These are phyloP conservation scores for Peromyscus polionotus DNA, from an alignment of 2,113 vertebrate species.

Conservation along the genomic window DNA sequence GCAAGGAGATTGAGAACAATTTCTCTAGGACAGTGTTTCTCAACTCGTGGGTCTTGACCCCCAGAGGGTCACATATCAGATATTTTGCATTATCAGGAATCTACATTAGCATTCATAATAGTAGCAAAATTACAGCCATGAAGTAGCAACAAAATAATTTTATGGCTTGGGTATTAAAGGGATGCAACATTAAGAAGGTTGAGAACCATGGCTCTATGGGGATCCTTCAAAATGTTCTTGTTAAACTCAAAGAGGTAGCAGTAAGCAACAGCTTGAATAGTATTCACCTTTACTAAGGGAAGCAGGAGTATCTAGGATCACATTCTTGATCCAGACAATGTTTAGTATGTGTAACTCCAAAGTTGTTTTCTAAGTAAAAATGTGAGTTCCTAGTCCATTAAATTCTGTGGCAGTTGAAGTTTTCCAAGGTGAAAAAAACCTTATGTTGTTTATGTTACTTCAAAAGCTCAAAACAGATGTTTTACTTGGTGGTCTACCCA, in stretches of 20 bases:
- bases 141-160: neutral
- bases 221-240: neutral
- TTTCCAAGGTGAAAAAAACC: neutral
- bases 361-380: neutral
- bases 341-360: neutral
- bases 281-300: neutral
- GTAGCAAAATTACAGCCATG: neutral
- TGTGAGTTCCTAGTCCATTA: neutral
- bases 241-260: neutral
- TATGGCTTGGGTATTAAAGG: neutral
- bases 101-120: neutral
- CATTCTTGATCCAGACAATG: neutral
- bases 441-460: neutral
- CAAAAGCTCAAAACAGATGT: neutral
- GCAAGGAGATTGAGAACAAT: neutral
- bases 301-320: neutral
- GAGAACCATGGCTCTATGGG: neutral
- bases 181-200: neutral
- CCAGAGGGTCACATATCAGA: neutral
- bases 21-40: neutral
- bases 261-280: neutral
- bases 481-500: neutral
- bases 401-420: neutral
- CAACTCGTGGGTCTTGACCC: neutral
- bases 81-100: neutral